Evolutionary conservation across 2,888 invertebrate species (phyloP).

Genomic region (Drosophila multiciliata): DNA sequence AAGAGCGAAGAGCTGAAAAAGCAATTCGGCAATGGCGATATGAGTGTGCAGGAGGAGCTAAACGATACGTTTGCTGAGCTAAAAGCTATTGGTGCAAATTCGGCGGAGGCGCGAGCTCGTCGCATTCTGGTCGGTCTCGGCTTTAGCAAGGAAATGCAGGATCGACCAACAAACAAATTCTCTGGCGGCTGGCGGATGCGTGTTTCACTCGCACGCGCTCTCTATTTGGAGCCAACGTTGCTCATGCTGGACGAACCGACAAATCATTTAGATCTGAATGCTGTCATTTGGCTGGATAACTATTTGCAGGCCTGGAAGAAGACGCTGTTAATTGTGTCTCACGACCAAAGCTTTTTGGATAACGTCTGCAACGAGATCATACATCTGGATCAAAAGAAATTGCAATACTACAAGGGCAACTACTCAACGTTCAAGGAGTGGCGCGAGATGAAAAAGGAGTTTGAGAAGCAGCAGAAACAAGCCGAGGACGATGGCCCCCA

Average conservation of each 20-base stretch:
- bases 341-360: slow-evolving; percentile 99
- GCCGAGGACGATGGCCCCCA: slow-evolving; percentile 91
- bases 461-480: slow-evolving; percentile 93
- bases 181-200: slow-evolving; percentile 99
- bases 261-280: slow-evolving; percentile 99
- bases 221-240: slow-evolving; percentile 99
- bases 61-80: slow-evolving; percentile 97
- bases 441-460: slow-evolving; percentile 97
- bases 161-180: slow-evolving; percentile 95
- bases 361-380: slow-evolving; percentile 99
- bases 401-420: slow-evolving; percentile 98
- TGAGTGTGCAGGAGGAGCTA: slow-evolving; percentile 90
- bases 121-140: slow-evolving; percentile 99
- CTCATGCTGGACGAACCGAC: slow-evolving; percentile 99
- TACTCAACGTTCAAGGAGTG: slow-evolving; percentile 99
- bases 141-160: slow-evolving; percentile 95
- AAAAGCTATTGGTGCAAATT: slow-evolving; percentile 98
- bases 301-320: slow-evolving; percentile 99
- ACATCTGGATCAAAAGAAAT: slow-evolving; percentile 96
- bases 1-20: slow-evolving; percentile 94
- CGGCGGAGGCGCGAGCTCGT: slow-evolving; percentile 98
- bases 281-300: slow-evolving; percentile 99
- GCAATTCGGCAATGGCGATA: slow-evolving; percentile 89
- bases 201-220: slow-evolving; percentile 97
- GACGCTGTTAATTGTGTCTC: slow-evolving; percentile 98